A percentile compares a stretch with the other conserved stretches of the same genome.
Conservation (phyloP, 2,113 vertebrate genomes). For the Lathamus discolor region DNA sequence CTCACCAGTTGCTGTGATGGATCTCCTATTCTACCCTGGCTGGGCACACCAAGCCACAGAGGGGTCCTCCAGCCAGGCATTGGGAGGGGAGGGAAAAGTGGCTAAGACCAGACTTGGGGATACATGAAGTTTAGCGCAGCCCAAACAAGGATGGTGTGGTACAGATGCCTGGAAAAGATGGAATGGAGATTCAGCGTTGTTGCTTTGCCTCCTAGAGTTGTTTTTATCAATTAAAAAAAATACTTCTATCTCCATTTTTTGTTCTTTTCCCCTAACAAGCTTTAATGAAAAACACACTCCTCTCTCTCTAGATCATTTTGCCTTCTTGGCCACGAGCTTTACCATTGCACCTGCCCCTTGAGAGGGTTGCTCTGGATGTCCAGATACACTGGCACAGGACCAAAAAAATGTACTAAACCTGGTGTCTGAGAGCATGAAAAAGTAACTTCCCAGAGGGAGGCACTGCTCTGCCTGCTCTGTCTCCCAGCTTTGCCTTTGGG, state of each 20-base stretch:
- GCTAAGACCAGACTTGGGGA: no score
- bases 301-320: not conserved
- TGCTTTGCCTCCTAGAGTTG: not conserved
- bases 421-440: not conserved
- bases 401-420: not conserved
- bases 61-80: not conserved
- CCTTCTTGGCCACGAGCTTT: not conserved
- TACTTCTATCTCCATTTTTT: fast-evolving
- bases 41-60: fast-evolving
- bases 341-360: not conserved
- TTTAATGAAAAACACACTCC: not conserved
- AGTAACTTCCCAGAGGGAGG: not conserved
- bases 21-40: not conserved
- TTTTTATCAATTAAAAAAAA: not conserved
- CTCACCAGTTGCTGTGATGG: fast-evolving
- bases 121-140: fast-evolving
- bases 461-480: not conserved
- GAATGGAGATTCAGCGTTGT: not conserved
- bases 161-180: fast-evolving
- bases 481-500: not conserved
- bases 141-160: fast-evolving
- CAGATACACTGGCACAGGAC: not conserved
- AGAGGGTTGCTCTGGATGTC: not conserved
- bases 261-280: not conserved
- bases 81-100: not conserved